phyloP scores from a whole-genome alignment of 2,888 invertebrate genomes.

The Didymodactylos carnosus region DNA sequence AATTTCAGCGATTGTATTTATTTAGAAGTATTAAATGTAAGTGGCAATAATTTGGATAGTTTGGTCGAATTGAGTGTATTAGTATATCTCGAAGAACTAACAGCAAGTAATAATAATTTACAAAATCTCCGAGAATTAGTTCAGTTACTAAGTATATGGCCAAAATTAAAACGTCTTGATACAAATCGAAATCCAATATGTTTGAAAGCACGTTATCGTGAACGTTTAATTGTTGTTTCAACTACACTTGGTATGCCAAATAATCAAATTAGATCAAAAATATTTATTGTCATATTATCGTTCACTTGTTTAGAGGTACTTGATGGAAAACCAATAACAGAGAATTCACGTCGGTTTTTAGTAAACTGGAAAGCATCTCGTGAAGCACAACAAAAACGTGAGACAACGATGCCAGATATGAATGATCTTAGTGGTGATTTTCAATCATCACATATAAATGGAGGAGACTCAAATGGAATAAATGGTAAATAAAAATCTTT shows the following conservation, averaged over 20 bases:
- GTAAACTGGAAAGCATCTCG: conserved; percentile 23
- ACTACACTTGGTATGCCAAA: not conserved
- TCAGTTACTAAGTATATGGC: conserved; percentile 7
- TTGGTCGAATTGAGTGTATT: conserved; percentile 22
- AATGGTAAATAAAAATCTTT: no score
- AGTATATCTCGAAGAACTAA: conserved; percentile 21
- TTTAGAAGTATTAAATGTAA: conserved; percentile 21
- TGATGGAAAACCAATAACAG: conserved; percentile 32
- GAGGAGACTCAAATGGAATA: no score
- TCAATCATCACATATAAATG: no score
- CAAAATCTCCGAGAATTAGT: conserved; percentile 20
- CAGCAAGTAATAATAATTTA: conserved; percentile 27
- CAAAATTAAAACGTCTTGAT: not conserved
- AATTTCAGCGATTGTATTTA: no score
- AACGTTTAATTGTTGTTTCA: conserved; percentile 29
- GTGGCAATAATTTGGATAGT: conserved; percentile 29
- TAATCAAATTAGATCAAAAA: not conserved
- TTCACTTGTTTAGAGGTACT: conserved; percentile 22
- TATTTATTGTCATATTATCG: no score
- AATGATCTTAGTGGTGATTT: no score
- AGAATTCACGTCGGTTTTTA: conserved; percentile 29
- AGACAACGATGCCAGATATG: not conserved
- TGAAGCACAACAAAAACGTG: not conserved
- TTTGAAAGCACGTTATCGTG: conserved; percentile 30
- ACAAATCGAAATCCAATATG: conserved; percentile 21